A percentile compares a stretch with the other conserved stretches of the same genome.
Evolutionary conservation across 2,888 invertebrate genomes (phyloP).

Genomic region (Dolichopus griseipennis): DNA sequence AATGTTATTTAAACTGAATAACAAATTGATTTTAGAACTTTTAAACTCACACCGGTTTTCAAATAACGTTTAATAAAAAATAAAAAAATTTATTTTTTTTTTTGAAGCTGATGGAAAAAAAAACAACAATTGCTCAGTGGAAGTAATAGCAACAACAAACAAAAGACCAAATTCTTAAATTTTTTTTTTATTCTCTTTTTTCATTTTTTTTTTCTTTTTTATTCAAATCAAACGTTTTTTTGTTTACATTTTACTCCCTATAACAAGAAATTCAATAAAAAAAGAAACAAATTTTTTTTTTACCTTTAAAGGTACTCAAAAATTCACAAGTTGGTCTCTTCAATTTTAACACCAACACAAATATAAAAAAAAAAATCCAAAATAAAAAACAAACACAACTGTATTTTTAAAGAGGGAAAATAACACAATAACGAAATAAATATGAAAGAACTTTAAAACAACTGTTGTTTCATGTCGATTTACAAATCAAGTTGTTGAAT

Average conservation of each 20-base stretch:
- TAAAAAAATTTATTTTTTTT: too few species aligned
- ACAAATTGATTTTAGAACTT: not conserved
- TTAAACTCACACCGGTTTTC: not conserved
- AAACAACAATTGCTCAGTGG: not conserved
- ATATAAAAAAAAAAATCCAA: too few species aligned
- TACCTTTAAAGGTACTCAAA: not conserved
- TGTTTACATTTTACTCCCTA: not conserved
- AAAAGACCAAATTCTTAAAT: not conserved
- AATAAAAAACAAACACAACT: too few species aligned
- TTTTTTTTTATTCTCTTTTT: not conserved
- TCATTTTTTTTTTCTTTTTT: not conserved
- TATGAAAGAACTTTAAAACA: too few species aligned
- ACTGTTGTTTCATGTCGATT: too few species aligned
- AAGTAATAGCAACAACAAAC: not conserved
- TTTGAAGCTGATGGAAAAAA: not conserved
- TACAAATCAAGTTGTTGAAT: too few species aligned
- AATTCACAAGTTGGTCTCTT: too few species aligned
- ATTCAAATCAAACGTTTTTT: not conserved
- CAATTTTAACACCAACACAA: too few species aligned
- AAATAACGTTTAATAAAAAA: too few species aligned
- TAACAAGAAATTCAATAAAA: not conserved
- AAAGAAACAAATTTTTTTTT: not conserved
- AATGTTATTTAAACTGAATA: too few species aligned
- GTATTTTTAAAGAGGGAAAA: too few species aligned
- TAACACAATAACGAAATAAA: too few species aligned